A percentile compares a stretch with the other conserved stretches of the same genome.
Evolutionary conservation across 2,113 vertebrate species (phyloP).

Genomic region (Thunnus thynnus): DNA sequence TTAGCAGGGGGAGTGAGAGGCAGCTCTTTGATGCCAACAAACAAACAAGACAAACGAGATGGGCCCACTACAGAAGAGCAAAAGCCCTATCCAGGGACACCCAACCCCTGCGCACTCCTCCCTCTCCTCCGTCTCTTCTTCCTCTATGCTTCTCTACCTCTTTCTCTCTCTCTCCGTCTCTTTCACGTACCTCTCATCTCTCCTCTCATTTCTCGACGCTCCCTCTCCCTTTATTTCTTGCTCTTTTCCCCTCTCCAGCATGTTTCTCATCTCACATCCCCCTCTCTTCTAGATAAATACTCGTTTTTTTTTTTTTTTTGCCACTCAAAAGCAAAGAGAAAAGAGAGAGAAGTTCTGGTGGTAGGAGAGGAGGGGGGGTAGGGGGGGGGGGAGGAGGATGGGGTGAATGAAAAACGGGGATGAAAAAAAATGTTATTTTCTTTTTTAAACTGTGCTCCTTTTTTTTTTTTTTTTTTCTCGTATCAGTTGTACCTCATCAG

Average conservation of each 20-base stretch:
- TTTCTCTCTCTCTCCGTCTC: conserved; percentile 26
- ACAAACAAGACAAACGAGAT: conserved; percentile 83
- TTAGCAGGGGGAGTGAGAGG: conserved; percentile 78
- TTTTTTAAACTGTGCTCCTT: background rate
- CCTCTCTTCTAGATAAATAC: conserved; percentile 55
- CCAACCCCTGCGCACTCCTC: conserved; percentile 61
- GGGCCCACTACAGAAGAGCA: conserved; percentile 79
- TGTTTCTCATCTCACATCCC: conserved; percentile 54
- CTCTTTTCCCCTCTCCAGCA: conserved; percentile 43
- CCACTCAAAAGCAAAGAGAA: conserved; percentile 56
- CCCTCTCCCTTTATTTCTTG: conserved; percentile 48
- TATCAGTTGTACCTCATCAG: conserved; percentile 39
- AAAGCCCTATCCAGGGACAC: conserved; percentile 78
- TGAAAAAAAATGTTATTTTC: conserved; percentile 1
- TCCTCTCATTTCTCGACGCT: conserved; percentile 51
- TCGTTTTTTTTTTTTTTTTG: conserved; percentile 15
- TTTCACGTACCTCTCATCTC: conserved; percentile 61
- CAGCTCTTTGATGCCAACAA: conserved; percentile 82
- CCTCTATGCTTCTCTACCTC: conserved; percentile 19
- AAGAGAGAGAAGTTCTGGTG: conserved; percentile 23
- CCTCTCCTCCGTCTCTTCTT: conserved; percentile 55
- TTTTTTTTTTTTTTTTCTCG: background rate
- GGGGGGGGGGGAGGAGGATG: too few species aligned
- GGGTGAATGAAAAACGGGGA: conserved; percentile 17
- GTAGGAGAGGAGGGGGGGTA: background rate